phyloP scores from a whole-genome alignment of 2,113 vertebrate species.

The Halcyon malimbica region DNA sequence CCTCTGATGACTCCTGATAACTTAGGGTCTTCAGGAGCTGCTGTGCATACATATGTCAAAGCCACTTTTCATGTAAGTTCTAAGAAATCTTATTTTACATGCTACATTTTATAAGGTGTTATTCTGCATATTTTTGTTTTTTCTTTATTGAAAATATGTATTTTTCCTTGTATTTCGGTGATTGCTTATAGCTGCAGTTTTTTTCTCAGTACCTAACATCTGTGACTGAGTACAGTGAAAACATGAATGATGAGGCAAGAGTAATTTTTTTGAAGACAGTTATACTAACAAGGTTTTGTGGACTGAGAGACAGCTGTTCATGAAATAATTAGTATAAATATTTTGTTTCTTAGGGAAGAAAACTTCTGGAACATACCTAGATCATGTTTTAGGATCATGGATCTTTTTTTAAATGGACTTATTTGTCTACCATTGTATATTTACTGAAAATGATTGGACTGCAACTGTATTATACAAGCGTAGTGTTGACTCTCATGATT shows the following conservation, averaged over 20 bases:
- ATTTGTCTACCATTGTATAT: not conserved
- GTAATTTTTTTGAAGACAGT: not conserved
- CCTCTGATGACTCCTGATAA: constrained; percentile 98
- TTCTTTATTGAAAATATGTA: not conserved
- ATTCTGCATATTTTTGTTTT: not conserved
- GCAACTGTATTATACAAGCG: not conserved
- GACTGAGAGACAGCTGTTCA: not conserved
- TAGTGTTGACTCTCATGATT: not conserved
- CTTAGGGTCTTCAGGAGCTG: constrained; percentile 91
- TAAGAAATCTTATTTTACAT: not conserved
- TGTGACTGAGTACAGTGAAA: not conserved
- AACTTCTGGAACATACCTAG: not conserved
- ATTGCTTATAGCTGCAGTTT: not conserved
- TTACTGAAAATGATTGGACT: not conserved
- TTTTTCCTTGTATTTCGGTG: not conserved
- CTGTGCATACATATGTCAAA: constrained; percentile 95
- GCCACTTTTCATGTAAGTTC: constrained; percentile 94
- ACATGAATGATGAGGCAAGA: not conserved
- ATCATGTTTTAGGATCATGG: not conserved
- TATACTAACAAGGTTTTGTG: not conserved
- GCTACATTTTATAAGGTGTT: not conserved
- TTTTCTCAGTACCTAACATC: not conserved
- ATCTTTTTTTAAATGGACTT: not conserved
- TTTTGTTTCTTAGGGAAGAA: not conserved
- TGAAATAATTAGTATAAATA: not conserved